A percentile compares a stretch with the other conserved stretches of the same genome.
Conservation (phyloP, 2,113 vertebrate genomes). For the Excalfactoria chinensis region DNA sequence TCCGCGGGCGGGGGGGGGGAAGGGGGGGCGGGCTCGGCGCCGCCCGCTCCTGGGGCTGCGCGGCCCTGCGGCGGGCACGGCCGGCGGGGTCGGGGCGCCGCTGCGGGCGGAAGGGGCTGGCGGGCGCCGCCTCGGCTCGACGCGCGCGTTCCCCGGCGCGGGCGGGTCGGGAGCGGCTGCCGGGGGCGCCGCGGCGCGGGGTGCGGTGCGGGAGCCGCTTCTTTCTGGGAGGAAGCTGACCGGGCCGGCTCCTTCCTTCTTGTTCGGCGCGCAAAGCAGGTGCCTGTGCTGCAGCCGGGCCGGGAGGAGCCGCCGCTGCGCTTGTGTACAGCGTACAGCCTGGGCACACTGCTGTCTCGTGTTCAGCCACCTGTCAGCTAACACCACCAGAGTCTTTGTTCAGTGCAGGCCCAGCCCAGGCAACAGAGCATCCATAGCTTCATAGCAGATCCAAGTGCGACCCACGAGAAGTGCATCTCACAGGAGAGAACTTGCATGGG, state of each 20-base stretch:
- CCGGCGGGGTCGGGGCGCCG: not conserved
- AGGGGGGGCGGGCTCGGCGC: not conserved
- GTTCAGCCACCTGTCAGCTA: no score
- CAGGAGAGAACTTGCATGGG: no score
- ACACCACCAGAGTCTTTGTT: not conserved
- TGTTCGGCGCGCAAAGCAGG: not conserved
- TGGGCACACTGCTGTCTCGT: no score
- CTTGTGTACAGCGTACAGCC: not conserved
- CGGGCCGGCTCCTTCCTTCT: accelerated
- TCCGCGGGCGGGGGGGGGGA: not conserved
- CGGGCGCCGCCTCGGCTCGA: not conserved
- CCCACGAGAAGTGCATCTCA: no score
- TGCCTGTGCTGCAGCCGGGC: not conserved
- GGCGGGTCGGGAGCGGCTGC: no score
- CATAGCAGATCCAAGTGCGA: no score
- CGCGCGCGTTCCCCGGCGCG: no score
- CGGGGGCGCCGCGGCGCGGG: no score
- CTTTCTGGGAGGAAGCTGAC: not conserved
- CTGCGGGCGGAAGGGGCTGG: not conserved
- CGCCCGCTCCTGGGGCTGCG: not conserved
- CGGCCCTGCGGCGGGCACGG: not conserved
- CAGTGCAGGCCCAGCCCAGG: not conserved
- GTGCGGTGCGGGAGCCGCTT: no score
- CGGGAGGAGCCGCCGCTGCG: not conserved
- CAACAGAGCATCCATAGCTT: not conserved